Evolutionary conservation across 92 coral and sea anemone species (phyloP).

Genomic region (Bergia sp.): DNA sequence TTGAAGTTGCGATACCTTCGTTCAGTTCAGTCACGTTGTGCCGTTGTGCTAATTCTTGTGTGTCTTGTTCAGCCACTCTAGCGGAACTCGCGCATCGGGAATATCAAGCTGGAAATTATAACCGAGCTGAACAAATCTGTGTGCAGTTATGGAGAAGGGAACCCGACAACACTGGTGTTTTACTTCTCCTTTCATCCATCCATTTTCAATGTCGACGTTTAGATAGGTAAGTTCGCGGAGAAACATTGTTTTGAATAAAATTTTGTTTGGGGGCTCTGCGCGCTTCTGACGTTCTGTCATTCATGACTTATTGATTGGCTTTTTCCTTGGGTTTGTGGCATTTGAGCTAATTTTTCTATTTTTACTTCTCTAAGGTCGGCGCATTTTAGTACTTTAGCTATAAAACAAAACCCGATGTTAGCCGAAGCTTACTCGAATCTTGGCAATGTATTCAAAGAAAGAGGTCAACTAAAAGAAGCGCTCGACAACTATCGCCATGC

Average conservation of each 20-base stretch:
- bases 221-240: constrained; percentile 79
- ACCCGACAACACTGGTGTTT: constrained; percentile 98
- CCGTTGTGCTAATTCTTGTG: constrained; percentile 37
- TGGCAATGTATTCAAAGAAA: constrained; percentile 98
- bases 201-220: constrained; percentile 99
- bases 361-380: constrained; percentile 75
- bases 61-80: constrained; percentile 86
- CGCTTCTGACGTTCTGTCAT: constrained; percentile 35
- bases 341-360: background rate
- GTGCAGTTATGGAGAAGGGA: constrained; percentile 99
- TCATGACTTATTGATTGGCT: constrained; percentile 25
- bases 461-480: constrained; percentile 98
- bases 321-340: constrained; percentile 17
- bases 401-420: constrained; percentile 95
- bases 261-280: background rate
- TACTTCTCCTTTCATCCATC: constrained; percentile 94
- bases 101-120: constrained; percentile 98
- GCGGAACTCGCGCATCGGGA: constrained; percentile 99
- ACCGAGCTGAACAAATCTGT: constrained; percentile 99
- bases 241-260: constrained; percentile 50
- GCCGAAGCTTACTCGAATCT: constrained; percentile 99
- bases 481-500: constrained; percentile 98
- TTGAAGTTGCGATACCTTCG: constrained; percentile 5
- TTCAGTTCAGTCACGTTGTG: constrained; percentile 19
- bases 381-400: constrained; percentile 96